These are phyloP conservation scores for Drosophila ogumai DNA, from an alignment of 1,140 invertebrate genomes.

Conservation along the genomic window DNA sequence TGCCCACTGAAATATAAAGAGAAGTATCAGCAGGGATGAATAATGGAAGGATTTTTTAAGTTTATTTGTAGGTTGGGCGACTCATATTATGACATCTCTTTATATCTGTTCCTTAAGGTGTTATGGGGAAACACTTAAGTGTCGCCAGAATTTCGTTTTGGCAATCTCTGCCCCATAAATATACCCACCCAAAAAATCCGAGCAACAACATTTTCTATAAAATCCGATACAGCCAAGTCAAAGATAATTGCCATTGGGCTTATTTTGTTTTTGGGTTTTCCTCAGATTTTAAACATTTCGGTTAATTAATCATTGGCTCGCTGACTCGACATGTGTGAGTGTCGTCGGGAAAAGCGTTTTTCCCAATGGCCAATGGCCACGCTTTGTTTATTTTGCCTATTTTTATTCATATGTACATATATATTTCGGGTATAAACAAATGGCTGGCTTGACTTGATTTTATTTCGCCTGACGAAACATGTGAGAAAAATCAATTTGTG, in stretches of 20 bases:
- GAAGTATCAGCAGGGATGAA: slow-evolving; percentile 7
- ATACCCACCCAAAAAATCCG: neutral
- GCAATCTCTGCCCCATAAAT: slow-evolving; percentile 35
- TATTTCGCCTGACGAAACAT: slow-evolving; percentile 68
- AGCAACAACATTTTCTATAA: neutral
- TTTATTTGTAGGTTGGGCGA: slow-evolving; percentile 8
- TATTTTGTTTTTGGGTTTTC: slow-evolving; percentile 26
- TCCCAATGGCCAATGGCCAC: slow-evolving; percentile 44
- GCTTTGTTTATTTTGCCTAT: slow-evolving; percentile 34
- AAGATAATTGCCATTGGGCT: slow-evolving; percentile 41
- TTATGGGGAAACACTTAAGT: slow-evolving; percentile 32
- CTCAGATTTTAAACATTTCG: slow-evolving; percentile 29
- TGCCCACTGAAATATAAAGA: neutral
- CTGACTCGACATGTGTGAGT: slow-evolving; percentile 20
- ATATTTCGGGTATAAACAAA: slow-evolving; percentile 67
- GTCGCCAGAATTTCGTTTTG: slow-evolving; percentile 34
- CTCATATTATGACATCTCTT: slow-evolving; percentile 21
- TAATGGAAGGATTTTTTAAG: neutral
- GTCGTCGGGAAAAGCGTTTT: slow-evolving; percentile 34
- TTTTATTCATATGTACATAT: slow-evolving; percentile 10
- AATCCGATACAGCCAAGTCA: slow-evolving; percentile 43
- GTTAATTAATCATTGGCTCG: slow-evolving; percentile 52
- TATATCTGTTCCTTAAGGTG: slow-evolving; percentile 28
- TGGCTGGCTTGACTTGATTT: slow-evolving; percentile 40
- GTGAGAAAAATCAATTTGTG: slow-evolving; percentile 69